Percentiles rank a stretch among this genome's conserved stretches.
These are phyloP conservation scores for Macrocentrus cingulum DNA, from an alignment of 1,140 invertebrate genomes.

Conservation along the genomic window DNA sequence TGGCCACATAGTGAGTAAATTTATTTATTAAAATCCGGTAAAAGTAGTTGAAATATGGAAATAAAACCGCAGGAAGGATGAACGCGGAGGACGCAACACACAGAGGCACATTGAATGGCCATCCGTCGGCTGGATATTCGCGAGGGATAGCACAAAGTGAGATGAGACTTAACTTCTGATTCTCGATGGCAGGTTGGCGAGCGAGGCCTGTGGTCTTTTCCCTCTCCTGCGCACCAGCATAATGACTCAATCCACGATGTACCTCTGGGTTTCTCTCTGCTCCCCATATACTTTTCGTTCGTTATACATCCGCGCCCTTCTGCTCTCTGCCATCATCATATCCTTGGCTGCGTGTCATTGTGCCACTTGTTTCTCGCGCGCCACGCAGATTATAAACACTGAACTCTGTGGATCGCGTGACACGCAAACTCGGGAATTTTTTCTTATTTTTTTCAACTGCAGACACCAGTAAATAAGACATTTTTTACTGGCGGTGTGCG, in stretches of 20 bases:
- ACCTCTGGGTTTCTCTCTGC: constrained; percentile 42
- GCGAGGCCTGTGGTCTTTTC: constrained; percentile 57
- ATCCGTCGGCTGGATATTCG: too few relatives aligned
- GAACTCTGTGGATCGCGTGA: background rate
- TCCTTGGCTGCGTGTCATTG: constrained; percentile 20
- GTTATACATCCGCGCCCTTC: constrained; percentile 2
- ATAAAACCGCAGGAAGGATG: too few relatives aligned
- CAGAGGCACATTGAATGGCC: too few relatives aligned
- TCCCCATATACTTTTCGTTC: constrained; percentile 3
- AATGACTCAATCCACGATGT: constrained; percentile 61
- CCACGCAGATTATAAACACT: background rate
- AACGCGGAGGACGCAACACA: too few relatives aligned
- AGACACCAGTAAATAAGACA: background rate
- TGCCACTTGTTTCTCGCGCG: background rate
- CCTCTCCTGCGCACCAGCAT: constrained; percentile 44
- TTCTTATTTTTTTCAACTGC: too few relatives aligned
- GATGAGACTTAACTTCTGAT: too few relatives aligned
- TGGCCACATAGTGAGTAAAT: too few relatives aligned
- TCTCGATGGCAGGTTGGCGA: constrained; percentile 32
- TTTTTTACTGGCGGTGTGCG: too few relatives aligned
- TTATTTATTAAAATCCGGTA: too few relatives aligned
- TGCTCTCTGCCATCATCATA: constrained; percentile 1
- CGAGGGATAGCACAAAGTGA: too few relatives aligned
- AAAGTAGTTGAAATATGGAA: too few relatives aligned
- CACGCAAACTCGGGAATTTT: background rate